Conservation (phyloP, 2,797 vertebrate species). For the Euthynnus affinis region DNA sequence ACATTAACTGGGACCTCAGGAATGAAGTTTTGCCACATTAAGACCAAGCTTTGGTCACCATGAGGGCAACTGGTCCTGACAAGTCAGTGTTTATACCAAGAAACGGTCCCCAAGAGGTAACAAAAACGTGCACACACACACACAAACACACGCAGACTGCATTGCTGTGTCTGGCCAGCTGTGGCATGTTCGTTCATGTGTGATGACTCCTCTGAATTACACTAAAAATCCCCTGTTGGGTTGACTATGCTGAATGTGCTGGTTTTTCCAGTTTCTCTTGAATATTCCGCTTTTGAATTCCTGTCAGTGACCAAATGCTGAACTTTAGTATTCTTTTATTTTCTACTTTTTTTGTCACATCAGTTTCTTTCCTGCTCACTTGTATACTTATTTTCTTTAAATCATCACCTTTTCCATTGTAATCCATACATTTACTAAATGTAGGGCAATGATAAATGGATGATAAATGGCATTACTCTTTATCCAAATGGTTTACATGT, state of each 20-base stretch:
- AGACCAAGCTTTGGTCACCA: no score
- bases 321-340: not conserved
- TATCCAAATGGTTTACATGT: not conserved
- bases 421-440: not conserved
- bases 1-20: no score
- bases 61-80: no score
- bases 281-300: not conserved
- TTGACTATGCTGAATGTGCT: not conserved
- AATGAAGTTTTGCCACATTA: no score
- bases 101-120: no score
- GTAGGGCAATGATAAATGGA: not conserved
- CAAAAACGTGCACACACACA: not conserved
- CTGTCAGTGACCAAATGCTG: not conserved
- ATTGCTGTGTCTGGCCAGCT: constrained; percentile 27
- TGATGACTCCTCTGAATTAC: constrained; percentile 27
- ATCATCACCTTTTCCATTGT: not conserved
- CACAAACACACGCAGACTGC: constrained; percentile 3
- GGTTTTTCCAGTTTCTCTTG: not conserved
- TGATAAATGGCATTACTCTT: no score
- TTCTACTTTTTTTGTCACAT: not conserved
- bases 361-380: not conserved
- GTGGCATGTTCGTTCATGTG: constrained; percentile 39
- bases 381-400: not conserved
- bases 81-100: no score
- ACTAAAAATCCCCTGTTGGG: constrained; percentile 1